These are phyloP conservation scores for Actinostola sp. DNA, from an alignment of 92 coral and sea anemone genomes.

Conservation along the genomic window DNA sequence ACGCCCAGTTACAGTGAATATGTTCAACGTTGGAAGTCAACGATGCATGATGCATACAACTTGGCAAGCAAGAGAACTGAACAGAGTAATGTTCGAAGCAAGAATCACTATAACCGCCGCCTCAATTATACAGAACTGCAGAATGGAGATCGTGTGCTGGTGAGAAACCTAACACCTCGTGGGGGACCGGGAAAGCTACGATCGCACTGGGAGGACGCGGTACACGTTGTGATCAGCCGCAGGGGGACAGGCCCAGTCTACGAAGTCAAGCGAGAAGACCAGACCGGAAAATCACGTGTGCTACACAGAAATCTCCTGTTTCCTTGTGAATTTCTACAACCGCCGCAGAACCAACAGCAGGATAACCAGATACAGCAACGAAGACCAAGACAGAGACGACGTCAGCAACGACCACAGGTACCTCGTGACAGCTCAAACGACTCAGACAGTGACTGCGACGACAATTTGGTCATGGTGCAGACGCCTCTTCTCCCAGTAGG, in stretches of 20 bases:
- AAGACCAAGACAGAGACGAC: neutral
- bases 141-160: constrained; percentile 32
- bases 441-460: constrained; percentile 24
- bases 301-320: constrained; percentile 39
- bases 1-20: constrained; percentile 8
- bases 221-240: constrained; percentile 22
- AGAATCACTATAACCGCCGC: constrained; percentile 4
- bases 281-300: constrained; percentile 25
- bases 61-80: constrained; percentile 16
- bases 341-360: too few species aligned
- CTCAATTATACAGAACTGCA: constrained; percentile 29
- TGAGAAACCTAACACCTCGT: constrained; percentile 30
- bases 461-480: too few species aligned
- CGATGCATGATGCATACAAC: constrained; percentile 30
- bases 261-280: constrained; percentile 52
- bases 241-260: constrained; percentile 43
- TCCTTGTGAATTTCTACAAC: constrained; percentile 42
- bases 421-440: constrained; percentile 8
- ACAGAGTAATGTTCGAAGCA: constrained; percentile 5
- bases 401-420: neutral
- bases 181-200: constrained; percentile 33
- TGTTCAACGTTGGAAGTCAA: constrained; percentile 30
- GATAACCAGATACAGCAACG: too few species aligned
- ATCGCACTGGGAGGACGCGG: constrained; percentile 30
- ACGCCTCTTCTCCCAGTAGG: too few species aligned